These are phyloP conservation scores for Hyperoplus immaculatus DNA, from an alignment of 2,797 vertebrate species.

Conservation along the genomic window DNA sequence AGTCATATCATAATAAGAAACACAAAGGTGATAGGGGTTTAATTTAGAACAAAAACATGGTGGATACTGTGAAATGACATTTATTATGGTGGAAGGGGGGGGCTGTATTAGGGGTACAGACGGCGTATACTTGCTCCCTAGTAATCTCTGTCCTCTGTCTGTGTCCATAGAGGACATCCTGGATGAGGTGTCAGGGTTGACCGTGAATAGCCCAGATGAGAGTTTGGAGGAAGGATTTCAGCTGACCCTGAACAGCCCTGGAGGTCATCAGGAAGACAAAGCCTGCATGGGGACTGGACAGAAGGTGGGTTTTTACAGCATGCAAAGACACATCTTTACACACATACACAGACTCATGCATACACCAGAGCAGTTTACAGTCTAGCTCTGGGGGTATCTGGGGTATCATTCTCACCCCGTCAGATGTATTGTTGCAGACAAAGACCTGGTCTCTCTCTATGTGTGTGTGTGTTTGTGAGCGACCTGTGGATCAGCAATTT, in stretches of 20 bases:
- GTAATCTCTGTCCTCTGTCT: constrained; percentile 12
- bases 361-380: constrained; percentile 26
- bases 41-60: background rate
- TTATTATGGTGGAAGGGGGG: background rate
- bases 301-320: constrained; percentile 84
- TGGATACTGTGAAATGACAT: background rate
- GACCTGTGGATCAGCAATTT: constrained; percentile 15
- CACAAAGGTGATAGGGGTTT: background rate
- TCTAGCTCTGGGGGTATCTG: background rate
- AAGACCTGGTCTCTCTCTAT: constrained; percentile 9
- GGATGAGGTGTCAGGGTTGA: constrained; percentile 85
- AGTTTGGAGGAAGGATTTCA: constrained; percentile 70
- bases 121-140: background rate
- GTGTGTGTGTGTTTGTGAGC: background rate
- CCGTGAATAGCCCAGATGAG: constrained; percentile 83
- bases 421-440: constrained; percentile 20
- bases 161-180: constrained; percentile 84
- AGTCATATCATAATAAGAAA: background rate
- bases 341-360: background rate
- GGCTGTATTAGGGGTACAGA: background rate
- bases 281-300: constrained; percentile 80
- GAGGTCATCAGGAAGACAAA: constrained; percentile 81
- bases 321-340: constrained; percentile 17
- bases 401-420: background rate
- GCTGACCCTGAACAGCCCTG: constrained; percentile 63